Conservation (phyloP, 2,797 vertebrate genomes). For the Fringilla coelebs region DNA sequence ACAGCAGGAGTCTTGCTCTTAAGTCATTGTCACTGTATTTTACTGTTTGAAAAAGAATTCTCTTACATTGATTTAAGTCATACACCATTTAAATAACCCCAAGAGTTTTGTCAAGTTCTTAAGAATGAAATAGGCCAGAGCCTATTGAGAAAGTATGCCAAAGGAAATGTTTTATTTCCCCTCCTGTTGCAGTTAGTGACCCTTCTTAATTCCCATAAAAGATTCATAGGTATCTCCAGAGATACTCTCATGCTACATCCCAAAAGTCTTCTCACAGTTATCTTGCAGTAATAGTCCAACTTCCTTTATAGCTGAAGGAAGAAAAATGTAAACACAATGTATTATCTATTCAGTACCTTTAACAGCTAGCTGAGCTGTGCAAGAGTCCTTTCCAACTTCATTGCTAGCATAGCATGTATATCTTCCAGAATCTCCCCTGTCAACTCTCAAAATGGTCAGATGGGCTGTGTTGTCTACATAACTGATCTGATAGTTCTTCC, state of each 20-base stretch:
- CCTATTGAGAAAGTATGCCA: neutral
- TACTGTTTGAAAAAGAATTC: neutral
- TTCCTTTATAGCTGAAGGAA: neutral
- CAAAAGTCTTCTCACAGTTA: neutral
- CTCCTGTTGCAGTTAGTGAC: neutral
- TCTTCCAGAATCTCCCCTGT: conserved; percentile 84
- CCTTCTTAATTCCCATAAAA: neutral
- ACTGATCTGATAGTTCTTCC: conserved; percentile 92
- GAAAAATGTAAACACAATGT: neutral
- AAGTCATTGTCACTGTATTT: neutral
- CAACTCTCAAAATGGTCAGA: conserved; percentile 86
- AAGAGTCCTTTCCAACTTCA: conserved; percentile 92
- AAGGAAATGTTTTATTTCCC: neutral
- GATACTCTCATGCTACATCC: neutral
- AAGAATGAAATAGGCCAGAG: neutral
- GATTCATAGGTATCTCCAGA: neutral
- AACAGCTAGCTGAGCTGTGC: conserved; percentile 85
- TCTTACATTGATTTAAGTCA: neutral
- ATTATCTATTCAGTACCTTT: conserved; percentile 82
- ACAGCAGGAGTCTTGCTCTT: neutral
- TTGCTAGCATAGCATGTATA: conserved; percentile 91
- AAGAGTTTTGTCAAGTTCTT: neutral
- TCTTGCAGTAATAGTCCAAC: neutral
- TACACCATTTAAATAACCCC: neutral
- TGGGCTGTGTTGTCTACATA: conserved; percentile 85